Conservation (phyloP, 2,113 vertebrate genomes). For the Gorsachius goisagi region DNA sequence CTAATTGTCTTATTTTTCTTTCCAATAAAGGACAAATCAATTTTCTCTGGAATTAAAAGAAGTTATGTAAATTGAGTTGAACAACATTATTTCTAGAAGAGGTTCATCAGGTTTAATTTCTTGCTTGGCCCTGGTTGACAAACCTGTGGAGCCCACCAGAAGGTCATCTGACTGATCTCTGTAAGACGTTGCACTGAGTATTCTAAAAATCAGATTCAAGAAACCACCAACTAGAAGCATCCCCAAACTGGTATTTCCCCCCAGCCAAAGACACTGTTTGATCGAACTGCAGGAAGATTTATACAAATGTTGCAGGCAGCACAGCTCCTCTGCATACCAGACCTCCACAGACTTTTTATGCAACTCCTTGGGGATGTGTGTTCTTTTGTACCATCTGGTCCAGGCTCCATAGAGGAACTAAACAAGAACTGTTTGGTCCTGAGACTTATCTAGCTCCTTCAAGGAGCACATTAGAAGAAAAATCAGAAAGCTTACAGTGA, state of each 20-base stretch:
- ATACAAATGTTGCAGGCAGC: neutral
- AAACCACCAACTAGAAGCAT: neutral
- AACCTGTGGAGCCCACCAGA: neutral
- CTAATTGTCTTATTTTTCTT: neutral
- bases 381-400: conserved; percentile 22
- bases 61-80: neutral
- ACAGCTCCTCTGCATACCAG: neutral
- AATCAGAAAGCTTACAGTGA: neutral
- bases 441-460: neutral
- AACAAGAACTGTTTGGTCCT: conserved; percentile 12
- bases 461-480: neutral
- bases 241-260: neutral
- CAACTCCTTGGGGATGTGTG: neutral
- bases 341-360: neutral
- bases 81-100: neutral
- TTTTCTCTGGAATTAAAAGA: neutral
- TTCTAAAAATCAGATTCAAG: neutral
- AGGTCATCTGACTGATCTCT: neutral
- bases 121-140: neutral
- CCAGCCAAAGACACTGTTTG: neutral
- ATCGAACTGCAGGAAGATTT: neutral
- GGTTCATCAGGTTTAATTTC: neutral
- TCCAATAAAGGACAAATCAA: neutral
- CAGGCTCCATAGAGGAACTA: neutral
- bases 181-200: neutral